phyloP scores from a whole-genome alignment of 1,140 invertebrate genomes.

The Drosophila tani region DNA sequence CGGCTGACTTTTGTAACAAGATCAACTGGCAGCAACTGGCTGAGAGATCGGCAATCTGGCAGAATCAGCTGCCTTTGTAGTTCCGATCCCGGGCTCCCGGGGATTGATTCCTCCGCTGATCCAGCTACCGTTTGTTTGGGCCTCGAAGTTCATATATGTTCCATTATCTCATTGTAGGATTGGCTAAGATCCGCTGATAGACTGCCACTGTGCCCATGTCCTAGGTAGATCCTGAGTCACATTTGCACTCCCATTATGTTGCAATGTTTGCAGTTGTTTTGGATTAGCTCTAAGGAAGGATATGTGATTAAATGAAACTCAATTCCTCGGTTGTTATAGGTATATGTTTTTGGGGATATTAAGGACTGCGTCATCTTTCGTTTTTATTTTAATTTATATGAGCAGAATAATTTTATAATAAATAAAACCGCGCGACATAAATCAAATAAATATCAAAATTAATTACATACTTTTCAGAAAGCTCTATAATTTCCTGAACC shows the following conservation, averaged over 20 bases:
- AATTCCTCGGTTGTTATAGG: neutral
- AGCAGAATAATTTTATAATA: too few species aligned
- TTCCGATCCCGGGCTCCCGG: slow-evolving; percentile 52
- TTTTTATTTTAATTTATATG: too few species aligned
- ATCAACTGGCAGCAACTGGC: slow-evolving; percentile 72
- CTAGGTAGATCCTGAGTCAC: slow-evolving; percentile 31
- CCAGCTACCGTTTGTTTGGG: slow-evolving; percentile 65
- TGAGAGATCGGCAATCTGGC: slow-evolving; percentile 44
- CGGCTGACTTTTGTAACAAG: slow-evolving; percentile 78
- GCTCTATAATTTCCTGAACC: neutral
- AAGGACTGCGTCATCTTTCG: too few species aligned
- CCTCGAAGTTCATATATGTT: slow-evolving; percentile 77
- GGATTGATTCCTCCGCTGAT: slow-evolving; percentile 57
- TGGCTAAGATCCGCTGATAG: slow-evolving; percentile 66
- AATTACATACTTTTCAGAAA: neutral
- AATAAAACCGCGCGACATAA: too few species aligned
- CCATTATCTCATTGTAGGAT: slow-evolving; percentile 80
- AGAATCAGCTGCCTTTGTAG: slow-evolving; percentile 67
- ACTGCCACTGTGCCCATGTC: slow-evolving; percentile 42
- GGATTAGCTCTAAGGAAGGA: slow-evolving; percentile 35
- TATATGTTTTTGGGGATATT: neutral
- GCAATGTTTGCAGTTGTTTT: slow-evolving; percentile 53
- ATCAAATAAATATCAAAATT: neutral
- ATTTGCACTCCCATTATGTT: slow-evolving; percentile 40
- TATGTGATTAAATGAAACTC: neutral